phyloP scores from a whole-genome alignment of 1,140 invertebrate genomes.

The Propsilocerus akamusi region DNA sequence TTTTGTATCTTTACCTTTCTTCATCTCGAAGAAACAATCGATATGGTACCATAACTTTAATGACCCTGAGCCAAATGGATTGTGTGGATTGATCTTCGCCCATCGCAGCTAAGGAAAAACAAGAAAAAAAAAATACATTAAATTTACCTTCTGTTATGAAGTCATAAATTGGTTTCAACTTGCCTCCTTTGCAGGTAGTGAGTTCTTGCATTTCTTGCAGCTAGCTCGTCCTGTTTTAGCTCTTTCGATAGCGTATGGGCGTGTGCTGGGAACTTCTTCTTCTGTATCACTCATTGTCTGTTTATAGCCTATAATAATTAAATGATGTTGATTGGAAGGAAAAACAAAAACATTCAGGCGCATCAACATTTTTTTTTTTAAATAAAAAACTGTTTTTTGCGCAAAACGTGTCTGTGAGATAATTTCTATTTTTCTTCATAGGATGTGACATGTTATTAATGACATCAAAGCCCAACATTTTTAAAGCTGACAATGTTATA shows the following conservation, averaged over 20 bases:
- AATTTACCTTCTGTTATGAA: neutral
- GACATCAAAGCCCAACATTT: too few relatives aligned
- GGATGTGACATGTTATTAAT: too few relatives aligned
- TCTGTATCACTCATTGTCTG: neutral
- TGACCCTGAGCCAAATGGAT: constrained; percentile 5
- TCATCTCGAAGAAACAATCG: constrained; percentile 58
- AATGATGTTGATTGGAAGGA: too few relatives aligned
- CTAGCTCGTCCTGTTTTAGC: constrained; percentile 59
- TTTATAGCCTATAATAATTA: too few relatives aligned
- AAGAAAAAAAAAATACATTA: neutral
- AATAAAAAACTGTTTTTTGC: too few relatives aligned
- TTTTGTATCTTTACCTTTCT: constrained; percentile 61
- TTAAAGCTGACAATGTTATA: too few relatives aligned
- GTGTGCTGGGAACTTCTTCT: constrained; percentile 10
- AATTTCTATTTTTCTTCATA: too few relatives aligned
- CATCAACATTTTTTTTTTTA: too few relatives aligned
- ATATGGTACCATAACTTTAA: constrained; percentile 79
- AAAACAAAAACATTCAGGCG: too few relatives aligned
- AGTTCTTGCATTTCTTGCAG: constrained; percentile 73
- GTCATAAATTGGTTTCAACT: too few relatives aligned
- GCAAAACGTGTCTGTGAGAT: too few relatives aligned
- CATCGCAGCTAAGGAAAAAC: neutral
- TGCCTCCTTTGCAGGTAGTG: neutral
- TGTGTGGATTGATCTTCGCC: neutral
- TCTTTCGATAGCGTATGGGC: constrained; percentile 48